Percentiles rank a stretch among this genome's conserved stretches.
phyloP scores from a whole-genome alignment of 2,797 vertebrate species.

The Chloroceryle inda region DNA sequence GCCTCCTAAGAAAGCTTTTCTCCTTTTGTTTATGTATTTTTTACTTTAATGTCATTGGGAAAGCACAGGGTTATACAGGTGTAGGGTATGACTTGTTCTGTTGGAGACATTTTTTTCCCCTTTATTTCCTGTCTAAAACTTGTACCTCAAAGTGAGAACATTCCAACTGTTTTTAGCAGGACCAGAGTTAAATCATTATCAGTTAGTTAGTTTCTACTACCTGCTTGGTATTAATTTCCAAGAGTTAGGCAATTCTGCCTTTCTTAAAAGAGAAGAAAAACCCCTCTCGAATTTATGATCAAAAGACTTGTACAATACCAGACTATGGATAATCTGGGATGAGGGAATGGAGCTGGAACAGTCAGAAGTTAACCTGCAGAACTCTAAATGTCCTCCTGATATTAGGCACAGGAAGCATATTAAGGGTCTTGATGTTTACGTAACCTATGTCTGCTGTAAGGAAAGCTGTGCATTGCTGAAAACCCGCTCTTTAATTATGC shows the following conservation, averaged over 20 bases:
- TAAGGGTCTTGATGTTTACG: background rate
- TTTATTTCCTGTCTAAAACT: background rate
- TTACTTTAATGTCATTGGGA: background rate
- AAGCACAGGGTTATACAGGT: background rate
- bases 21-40: slow-evolving; percentile 15
- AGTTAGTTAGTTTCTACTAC: background rate
- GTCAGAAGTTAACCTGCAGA: background rate
- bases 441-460: background rate
- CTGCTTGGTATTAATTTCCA: background rate
- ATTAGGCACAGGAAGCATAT: background rate
- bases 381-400: background rate
- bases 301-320: background rate
- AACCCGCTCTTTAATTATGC: background rate
- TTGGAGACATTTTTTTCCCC: background rate
- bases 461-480: background rate
- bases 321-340: background rate
- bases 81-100: background rate
- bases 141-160: background rate
- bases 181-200: background rate
- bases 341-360: background rate
- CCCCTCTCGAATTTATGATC: background rate
- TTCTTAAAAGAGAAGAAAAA: background rate
- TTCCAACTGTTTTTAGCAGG: background rate
- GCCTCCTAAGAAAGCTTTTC: background rate
- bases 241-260: background rate